Conservation (phyloP, 1,140 invertebrate genomes). For the Conus betulinus region DNA sequence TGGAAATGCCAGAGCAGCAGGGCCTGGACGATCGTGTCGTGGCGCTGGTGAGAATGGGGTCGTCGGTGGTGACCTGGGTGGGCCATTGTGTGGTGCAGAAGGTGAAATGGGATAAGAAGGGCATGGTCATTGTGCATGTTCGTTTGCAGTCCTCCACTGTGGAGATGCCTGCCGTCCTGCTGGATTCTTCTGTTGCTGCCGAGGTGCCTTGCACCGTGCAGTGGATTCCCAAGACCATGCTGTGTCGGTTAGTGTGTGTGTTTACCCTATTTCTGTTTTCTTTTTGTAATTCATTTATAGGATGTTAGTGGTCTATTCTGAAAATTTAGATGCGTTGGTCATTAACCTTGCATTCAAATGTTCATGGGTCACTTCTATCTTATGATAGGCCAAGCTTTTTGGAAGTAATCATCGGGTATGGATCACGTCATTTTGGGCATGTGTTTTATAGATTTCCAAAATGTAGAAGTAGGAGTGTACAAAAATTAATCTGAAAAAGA, state of each 20-base stretch:
- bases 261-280: background rate
- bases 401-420: too few species aligned
- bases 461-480: too few species aligned
- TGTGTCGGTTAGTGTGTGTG: constrained; percentile 56
- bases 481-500: too few species aligned
- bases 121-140: constrained; percentile 48
- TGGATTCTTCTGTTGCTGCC: constrained; percentile 27
- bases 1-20: constrained; percentile 50
- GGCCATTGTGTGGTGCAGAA: constrained; percentile 61
- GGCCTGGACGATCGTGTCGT: constrained; percentile 49
- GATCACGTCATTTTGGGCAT: too few species aligned
- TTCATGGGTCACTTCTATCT: too few species aligned
- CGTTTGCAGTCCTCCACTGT: constrained; percentile 58
- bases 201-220: constrained; percentile 61
- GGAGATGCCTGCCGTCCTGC: constrained; percentile 56
- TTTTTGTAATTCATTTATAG: background rate
- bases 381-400: too few species aligned
- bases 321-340: background rate
- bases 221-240: constrained; percentile 59
- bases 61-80: constrained; percentile 62
- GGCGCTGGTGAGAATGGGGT: constrained; percentile 51
- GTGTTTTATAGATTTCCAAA: too few species aligned
- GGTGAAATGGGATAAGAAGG: constrained; percentile 37
- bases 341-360: too few species aligned
- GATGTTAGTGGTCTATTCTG: background rate